These are phyloP conservation scores for Nylanderia fulva DNA, from an alignment of 1,140 invertebrate species.

Conservation along the genomic window DNA sequence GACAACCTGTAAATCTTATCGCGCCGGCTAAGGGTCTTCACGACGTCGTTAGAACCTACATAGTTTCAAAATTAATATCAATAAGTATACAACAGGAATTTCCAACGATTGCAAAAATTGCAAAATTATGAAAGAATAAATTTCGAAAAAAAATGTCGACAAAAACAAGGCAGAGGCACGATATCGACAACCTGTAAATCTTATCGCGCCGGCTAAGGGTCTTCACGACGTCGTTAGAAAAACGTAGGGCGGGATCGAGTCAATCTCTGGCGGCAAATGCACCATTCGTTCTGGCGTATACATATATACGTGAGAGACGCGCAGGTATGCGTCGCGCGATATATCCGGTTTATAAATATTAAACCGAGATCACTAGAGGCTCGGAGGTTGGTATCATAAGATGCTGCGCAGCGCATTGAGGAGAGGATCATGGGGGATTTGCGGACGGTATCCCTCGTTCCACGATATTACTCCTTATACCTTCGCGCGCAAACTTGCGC, in stretches of 20 bases:
- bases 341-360: conserved; percentile 78
- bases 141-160: background rate
- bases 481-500: conserved; percentile 54
- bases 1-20: conserved; percentile 33
- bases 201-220: conserved; percentile 8
- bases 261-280: conserved; percentile 56
- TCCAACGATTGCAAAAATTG: background rate
- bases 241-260: conserved; percentile 48
- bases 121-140: conserved; percentile 20
- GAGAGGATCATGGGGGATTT: conserved; percentile 74
- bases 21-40: conserved; percentile 12
- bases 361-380: conserved; percentile 58
- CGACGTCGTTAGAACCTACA: conserved; percentile 59
- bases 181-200: conserved; percentile 29
- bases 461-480: conserved; percentile 73
- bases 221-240: conserved; percentile 56
- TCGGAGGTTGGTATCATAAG: conserved; percentile 69
- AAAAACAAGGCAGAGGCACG: background rate
- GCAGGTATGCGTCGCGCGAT: conserved; percentile 45
- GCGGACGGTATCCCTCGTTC: conserved; percentile 67
- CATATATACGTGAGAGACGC: background rate
- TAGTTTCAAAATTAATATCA: background rate
- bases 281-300: conserved; percentile 46
- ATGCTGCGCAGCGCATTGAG: conserved; percentile 69
- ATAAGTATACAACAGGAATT: background rate